Conservation (phyloP, 2,888 invertebrate genomes). For the Sphinx pinastri region DNA sequence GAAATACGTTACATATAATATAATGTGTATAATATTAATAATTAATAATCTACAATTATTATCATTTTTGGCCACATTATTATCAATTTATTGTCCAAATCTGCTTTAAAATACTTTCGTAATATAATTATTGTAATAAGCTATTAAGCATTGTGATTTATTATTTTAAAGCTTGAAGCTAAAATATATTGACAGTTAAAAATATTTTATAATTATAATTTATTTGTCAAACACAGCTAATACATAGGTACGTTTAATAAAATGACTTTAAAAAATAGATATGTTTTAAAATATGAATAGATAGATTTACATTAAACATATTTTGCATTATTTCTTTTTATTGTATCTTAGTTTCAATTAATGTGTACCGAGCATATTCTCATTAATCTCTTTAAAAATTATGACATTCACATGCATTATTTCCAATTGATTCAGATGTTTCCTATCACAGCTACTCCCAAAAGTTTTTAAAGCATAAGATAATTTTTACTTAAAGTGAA, state of each 20-base stretch:
- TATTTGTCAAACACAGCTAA: conserved; percentile 83
- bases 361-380: not conserved
- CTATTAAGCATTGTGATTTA: conserved; percentile 16
- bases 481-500: not conserved
- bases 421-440: not conserved
- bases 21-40: conserved; percentile 32
- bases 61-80: conserved; percentile 64
- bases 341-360: not conserved
- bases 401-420: not conserved
- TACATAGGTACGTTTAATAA: conserved; percentile 17
- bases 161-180: conserved; percentile 47
- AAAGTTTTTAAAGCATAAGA: not conserved
- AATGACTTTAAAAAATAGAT: not conserved
- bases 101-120: conserved; percentile 21
- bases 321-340: not conserved
- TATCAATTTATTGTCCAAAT: conserved; percentile 67
- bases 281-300: conserved; percentile 23
- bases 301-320: conserved; percentile 35
- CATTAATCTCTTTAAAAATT: not conserved
- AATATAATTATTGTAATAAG: conserved; percentile 1
- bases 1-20: conserved; percentile 40
- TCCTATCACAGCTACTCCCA: not conserved
- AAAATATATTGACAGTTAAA: conserved; percentile 38
- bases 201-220: conserved; percentile 43
- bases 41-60: conserved; percentile 58